Percentiles rank a stretch among this genome's conserved stretches.
Conservation (phyloP, 2,797 vertebrate species). For the Chanos chanos region DNA sequence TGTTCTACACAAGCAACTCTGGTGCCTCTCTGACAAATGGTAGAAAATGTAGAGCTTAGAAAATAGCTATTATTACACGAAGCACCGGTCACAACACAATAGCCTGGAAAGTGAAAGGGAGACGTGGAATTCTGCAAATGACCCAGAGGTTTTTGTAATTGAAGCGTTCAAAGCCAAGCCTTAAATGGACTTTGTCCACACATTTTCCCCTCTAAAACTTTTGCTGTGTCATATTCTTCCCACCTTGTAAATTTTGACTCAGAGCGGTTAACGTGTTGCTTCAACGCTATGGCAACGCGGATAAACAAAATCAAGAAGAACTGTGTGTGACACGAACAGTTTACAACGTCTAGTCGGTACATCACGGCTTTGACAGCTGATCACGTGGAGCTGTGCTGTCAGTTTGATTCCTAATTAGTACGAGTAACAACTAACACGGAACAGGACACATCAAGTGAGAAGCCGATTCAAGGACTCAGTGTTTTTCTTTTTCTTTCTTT, state of each 20-base stretch:
- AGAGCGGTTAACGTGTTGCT: not conserved
- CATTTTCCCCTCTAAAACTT: slow-evolving; percentile 26
- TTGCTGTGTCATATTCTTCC: slow-evolving; percentile 51
- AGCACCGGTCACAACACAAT: slow-evolving; percentile 60
- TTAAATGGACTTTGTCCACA: slow-evolving; percentile 44
- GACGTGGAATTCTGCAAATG: slow-evolving; percentile 58
- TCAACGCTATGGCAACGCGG: slow-evolving; percentile 27
- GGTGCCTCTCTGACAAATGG: slow-evolving; percentile 62
- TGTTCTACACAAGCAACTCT: slow-evolving; percentile 58
- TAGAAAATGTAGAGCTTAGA: slow-evolving; percentile 53
- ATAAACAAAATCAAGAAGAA: no score
- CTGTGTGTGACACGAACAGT: no score
- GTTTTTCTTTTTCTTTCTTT: slow-evolving; percentile 46
- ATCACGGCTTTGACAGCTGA: no score
- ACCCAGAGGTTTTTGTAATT: slow-evolving; percentile 51
- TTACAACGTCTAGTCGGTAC: no score
- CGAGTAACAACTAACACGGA: slow-evolving; percentile 65
- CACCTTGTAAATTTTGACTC: slow-evolving; percentile 25
- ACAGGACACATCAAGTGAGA: no score
- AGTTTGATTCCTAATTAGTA: slow-evolving; percentile 69
- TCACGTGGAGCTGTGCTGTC: slow-evolving; percentile 52
- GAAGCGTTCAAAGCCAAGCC: slow-evolving; percentile 37
- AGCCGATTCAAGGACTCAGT: no score
- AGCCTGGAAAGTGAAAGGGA: slow-evolving; percentile 54
- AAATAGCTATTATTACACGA: slow-evolving; percentile 58